Conservation (phyloP, 1,140 invertebrate species). For the Drosophila cardini region DNA sequence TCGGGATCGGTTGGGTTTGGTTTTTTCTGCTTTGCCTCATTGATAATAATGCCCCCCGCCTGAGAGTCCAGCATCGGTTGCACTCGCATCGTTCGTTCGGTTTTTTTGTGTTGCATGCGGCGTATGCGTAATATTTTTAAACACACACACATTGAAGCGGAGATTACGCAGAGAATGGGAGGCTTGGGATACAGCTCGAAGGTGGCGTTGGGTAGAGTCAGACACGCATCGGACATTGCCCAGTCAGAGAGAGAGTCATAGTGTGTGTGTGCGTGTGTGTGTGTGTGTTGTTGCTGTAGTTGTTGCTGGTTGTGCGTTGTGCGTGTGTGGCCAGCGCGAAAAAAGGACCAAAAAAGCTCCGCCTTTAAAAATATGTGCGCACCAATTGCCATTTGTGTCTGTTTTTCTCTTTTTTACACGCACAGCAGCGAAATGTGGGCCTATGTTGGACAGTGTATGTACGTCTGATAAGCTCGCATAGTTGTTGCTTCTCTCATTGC, state of each 20-base stretch:
- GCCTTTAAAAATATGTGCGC: conserved; percentile 82
- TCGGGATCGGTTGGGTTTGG: conserved; percentile 32
- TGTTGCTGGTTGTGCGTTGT: conserved; percentile 29
- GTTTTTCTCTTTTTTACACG: conserved; percentile 82
- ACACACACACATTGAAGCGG: conserved; percentile 43
- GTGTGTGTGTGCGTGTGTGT: too few relatives aligned
- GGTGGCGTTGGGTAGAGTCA: conserved; percentile 1
- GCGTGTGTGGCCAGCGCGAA: conserved; percentile 69
- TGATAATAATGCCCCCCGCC: conserved; percentile 76
- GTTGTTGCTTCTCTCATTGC: conserved; percentile 35
- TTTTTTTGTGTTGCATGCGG: conserved; percentile 45
- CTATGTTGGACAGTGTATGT: conserved; percentile 62
- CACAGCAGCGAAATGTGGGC: conserved; percentile 54
- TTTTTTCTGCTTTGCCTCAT: conserved; percentile 63
- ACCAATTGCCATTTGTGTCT: conserved; percentile 83
- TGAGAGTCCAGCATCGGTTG: conserved; percentile 45
- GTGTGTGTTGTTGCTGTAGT: conserved; percentile 25
- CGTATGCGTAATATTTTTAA: conserved; percentile 81
- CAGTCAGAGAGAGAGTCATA: conserved; percentile 52
- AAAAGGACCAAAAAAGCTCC: conserved; percentile 84
- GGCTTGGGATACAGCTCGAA: not conserved
- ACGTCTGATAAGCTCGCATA: conserved; percentile 63
- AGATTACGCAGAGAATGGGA: conserved; percentile 13
- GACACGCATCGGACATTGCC: conserved; percentile 41
- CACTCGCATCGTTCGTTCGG: conserved; percentile 56